A percentile compares a stretch with the other conserved stretches of the same genome.
Evolutionary conservation across 1,140 invertebrate species (phyloP).

Genomic region (Samia ricini): DNA sequence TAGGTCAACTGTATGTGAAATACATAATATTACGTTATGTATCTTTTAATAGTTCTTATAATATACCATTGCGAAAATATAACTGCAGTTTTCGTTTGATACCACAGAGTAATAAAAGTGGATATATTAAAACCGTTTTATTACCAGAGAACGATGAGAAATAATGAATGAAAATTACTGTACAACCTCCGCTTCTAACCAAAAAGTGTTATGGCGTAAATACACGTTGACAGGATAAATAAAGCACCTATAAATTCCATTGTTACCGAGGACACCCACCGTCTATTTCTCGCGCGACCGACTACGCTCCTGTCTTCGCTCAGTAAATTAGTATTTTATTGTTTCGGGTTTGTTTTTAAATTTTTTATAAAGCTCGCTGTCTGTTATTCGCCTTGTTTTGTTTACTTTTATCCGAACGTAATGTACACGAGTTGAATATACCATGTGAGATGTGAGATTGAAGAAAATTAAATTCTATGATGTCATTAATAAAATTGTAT

Average conservation of each 20-base stretch:
- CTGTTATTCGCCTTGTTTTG: neutral
- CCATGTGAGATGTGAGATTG: neutral
- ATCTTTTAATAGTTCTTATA: too few relatives aligned
- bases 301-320: neutral
- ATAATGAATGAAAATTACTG: neutral
- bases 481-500: neutral
- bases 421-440: neutral
- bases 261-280: neutral
- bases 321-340: slow-evolving; percentile 22
- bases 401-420: neutral
- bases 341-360: neutral
- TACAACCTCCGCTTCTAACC: neutral
- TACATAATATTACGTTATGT: too few relatives aligned
- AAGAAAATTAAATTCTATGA: neutral
- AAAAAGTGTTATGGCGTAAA: neutral
- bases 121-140: neutral
- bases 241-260: neutral
- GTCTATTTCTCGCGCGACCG: slow-evolving; percentile 7
- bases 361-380: slow-evolving; percentile 4
- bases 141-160: too few relatives aligned
- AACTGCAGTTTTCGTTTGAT: too few relatives aligned
- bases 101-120: too few relatives aligned
- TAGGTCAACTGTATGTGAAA: too few relatives aligned
- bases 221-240: slow-evolving; percentile 1
- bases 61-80: too few relatives aligned